A percentile compares a stretch with the other conserved stretches of the same genome.
Conservation (phyloP, 1,140 invertebrate species). For the Hetaerina americana region DNA sequence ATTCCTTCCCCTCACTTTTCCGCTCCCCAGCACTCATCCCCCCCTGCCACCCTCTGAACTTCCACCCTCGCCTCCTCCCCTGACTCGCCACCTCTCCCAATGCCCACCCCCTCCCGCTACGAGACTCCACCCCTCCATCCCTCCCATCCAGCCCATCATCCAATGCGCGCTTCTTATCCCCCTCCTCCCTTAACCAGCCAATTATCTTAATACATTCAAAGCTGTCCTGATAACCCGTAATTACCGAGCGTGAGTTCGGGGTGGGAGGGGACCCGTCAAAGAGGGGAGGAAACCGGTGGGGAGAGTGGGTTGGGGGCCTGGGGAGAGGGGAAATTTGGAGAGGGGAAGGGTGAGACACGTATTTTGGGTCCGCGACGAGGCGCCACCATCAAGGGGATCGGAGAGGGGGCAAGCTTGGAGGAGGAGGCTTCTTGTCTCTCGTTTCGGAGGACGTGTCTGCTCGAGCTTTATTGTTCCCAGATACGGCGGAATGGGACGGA, state of each 20-base stretch:
- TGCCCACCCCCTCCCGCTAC: not conserved
- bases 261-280: not conserved
- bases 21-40: not conserved
- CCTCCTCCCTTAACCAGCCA: not conserved
- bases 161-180: not conserved
- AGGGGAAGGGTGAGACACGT: not conserved
- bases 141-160: too few species aligned
- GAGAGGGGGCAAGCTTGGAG: too few species aligned
- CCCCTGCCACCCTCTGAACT: too few species aligned
- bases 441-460: too few species aligned
- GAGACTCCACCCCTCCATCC: too few species aligned
- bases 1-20: too few species aligned
- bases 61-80: not conserved
- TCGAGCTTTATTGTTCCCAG: too few species aligned
- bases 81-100: not conserved
- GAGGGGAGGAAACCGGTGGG: not conserved
- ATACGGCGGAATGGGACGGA: too few species aligned
- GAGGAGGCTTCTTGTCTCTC: too few species aligned
- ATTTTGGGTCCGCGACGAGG: too few species aligned
- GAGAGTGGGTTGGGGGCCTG: not conserved
- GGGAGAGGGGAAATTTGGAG: not conserved
- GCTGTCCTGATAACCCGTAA: not conserved
- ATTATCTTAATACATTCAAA: constrained; percentile 1
- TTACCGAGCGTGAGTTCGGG: not conserved
- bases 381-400: too few species aligned